phyloP scores from a whole-genome alignment of 2,888 invertebrate species.

The Boloria euphrosyne region DNA sequence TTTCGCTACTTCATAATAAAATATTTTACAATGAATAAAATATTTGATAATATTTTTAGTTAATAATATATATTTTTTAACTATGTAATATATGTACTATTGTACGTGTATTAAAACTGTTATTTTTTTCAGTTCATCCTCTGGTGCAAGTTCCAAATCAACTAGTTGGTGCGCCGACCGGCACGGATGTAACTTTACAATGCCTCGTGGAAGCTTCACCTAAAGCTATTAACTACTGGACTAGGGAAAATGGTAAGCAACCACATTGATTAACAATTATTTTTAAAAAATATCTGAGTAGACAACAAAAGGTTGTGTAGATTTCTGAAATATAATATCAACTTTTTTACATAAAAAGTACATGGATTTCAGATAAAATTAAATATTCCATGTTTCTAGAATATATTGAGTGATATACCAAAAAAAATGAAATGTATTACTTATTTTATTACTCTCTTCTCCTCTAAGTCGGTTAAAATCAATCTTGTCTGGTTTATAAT shows the following conservation, averaged over 20 bases:
- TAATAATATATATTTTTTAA: not conserved
- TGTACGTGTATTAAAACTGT: not conserved
- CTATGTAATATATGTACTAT: not conserved
- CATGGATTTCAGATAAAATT: no score
- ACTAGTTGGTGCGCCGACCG: constrained; percentile 93
- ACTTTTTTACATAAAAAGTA: no score
- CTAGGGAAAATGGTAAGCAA: constrained; percentile 90
- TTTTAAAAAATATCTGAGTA: not conserved
- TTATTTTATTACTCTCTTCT: no score
- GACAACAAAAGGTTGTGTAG: no score
- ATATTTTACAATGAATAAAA: no score
- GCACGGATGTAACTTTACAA: constrained; percentile 92
- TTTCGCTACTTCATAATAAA: no score
- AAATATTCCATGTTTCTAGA: no score
- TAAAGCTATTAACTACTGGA: constrained; percentile 97
- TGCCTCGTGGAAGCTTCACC: constrained; percentile 95
- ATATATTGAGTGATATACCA: no score
- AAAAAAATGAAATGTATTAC: no score
- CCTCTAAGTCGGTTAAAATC: no score
- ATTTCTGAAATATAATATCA: not conserved
- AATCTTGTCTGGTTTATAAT: not conserved
- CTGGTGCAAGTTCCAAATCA: constrained; percentile 96
- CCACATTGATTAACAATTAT: constrained; percentile 35
- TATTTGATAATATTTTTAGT: no score
- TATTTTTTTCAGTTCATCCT: constrained; percentile 88